These are phyloP conservation scores for Platalea minor DNA, from an alignment of 2,797 vertebrate genomes.

Conservation along the genomic window DNA sequence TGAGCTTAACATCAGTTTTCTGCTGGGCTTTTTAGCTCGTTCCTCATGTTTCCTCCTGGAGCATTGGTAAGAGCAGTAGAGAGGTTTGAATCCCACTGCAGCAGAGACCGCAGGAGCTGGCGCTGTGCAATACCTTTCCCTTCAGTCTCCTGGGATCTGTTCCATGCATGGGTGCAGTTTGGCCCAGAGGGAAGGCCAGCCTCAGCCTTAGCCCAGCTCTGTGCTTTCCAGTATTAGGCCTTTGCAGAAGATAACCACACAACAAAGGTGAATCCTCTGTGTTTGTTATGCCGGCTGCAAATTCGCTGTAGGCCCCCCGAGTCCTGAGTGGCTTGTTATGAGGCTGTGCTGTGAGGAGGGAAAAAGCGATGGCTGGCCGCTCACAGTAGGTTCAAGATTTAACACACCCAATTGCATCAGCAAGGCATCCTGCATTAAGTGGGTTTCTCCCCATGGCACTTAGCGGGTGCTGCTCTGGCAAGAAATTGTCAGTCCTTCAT, in stretches of 20 bases:
- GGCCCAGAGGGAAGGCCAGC: neutral
- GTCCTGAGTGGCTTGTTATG: neutral
- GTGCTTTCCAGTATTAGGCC: neutral
- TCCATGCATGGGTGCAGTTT: neutral
- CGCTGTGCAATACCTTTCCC: neutral
- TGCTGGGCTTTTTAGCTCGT: neutral
- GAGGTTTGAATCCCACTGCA: neutral
- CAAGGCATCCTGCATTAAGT: neutral
- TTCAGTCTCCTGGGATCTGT: neutral
- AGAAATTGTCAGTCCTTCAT: neutral
- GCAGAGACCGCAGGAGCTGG: neutral
- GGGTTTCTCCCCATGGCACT: neutral
- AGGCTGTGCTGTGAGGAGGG: fast-evolving
- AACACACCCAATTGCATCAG: neutral
- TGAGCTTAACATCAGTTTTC: neutral
- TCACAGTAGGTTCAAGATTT: neutral
- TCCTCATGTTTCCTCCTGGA: neutral
- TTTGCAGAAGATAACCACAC: neutral
- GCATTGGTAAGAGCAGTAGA: neutral
- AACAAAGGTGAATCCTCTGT: neutral
- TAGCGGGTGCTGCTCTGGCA: neutral
- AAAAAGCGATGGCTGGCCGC: no score
- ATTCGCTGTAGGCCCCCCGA: neutral
- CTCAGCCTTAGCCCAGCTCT: neutral
- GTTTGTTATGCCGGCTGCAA: neutral